phyloP scores from a whole-genome alignment of 2,888 invertebrate genomes.

The Eulithis testata region DNA sequence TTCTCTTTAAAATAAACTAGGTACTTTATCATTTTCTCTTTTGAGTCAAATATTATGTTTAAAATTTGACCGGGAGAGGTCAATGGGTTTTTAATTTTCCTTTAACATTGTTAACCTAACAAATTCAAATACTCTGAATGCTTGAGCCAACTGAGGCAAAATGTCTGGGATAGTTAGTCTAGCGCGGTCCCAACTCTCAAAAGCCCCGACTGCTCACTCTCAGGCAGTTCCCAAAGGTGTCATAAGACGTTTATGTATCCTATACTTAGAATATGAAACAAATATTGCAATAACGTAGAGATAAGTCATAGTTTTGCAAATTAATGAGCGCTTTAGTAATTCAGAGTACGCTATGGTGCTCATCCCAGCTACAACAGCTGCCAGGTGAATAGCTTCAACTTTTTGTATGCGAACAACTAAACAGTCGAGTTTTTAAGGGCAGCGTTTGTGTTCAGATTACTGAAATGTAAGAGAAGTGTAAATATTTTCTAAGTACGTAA shows the following conservation, averaged over 20 bases:
- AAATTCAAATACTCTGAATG: slow-evolving; percentile 12
- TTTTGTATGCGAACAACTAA: no score
- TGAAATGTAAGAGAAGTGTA: not conserved
- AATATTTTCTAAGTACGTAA: not conserved
- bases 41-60: no score
- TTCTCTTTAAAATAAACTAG: not conserved
- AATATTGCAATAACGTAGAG: not conserved
- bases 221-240: slow-evolving; percentile 9
- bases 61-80: no score
- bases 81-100: not conserved
- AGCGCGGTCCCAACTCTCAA: not conserved
- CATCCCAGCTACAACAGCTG: no score
- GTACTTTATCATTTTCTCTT: no score
- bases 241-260: slow-evolving; percentile 7
- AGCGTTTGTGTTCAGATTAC: no score
- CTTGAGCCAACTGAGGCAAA: slow-evolving; percentile 10
- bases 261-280: slow-evolving; percentile 16
- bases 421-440: no score
- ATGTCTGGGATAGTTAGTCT: slow-evolving; percentile 17
- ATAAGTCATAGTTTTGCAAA: no score
- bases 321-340: no score
- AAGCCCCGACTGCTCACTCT: slow-evolving; percentile 3
- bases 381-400: no score
- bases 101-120: not conserved
- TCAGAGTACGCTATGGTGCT: no score